phyloP scores from a whole-genome alignment of 2,113 vertebrate genomes.

The Mustelus asterias region DNA sequence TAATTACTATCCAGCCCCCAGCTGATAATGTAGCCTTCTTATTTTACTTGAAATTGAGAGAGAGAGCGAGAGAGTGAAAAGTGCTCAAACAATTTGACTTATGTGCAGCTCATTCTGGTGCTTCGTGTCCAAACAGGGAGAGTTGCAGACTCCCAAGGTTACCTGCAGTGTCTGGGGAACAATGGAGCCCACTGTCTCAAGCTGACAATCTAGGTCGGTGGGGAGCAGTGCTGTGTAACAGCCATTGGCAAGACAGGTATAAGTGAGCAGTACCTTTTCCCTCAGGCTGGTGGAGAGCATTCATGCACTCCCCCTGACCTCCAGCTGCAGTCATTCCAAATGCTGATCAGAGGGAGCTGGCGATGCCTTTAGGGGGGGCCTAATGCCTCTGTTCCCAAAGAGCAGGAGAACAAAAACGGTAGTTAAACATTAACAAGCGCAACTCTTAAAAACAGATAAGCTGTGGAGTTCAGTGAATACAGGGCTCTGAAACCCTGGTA shows the following conservation, averaged over 20 bases:
- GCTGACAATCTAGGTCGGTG: not conserved
- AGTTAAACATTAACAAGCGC: not conserved
- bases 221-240: not conserved
- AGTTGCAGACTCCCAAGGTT: not conserved
- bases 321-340: not conserved
- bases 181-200: constrained; percentile 7
- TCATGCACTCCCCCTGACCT: constrained; percentile 21
- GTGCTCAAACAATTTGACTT: not conserved
- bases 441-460: not conserved
- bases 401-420: not conserved
- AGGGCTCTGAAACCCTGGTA: not conserved
- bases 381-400: not conserved
- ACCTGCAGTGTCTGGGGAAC: not conserved
- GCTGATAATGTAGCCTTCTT: not conserved
- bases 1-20: constrained; percentile 4
- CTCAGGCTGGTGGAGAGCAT: not conserved
- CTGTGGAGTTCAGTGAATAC: not conserved
- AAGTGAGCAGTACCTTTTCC: not conserved
- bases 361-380: not conserved
- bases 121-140: constrained; percentile 8
- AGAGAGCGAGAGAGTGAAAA: not conserved
- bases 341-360: constrained; percentile 14
- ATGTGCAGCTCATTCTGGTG: not conserved
- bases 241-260: constrained; percentile 18
- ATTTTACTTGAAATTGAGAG: not conserved